Evolutionary conservation across 2,888 invertebrate genomes (phyloP).

Genomic region (Eristalis tenax): DNA sequence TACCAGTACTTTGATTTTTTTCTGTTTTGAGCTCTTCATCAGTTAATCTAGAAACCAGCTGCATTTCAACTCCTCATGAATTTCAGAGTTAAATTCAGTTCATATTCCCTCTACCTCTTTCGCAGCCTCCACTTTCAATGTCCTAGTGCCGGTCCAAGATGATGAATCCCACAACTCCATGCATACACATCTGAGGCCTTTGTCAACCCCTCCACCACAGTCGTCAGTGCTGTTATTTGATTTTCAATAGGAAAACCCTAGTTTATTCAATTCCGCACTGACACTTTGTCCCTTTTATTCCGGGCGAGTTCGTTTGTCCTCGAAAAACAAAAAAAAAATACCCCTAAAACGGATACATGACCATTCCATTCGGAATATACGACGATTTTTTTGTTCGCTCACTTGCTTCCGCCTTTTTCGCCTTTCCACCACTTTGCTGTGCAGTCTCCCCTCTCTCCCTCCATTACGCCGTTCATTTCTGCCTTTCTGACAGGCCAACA

Average conservation of each 20-base stretch:
- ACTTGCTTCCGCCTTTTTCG: neutral
- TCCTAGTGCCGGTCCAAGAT: too few relatives aligned
- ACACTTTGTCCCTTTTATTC: constrained; percentile 41
- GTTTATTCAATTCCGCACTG: constrained; percentile 57
- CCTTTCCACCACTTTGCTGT: constrained; percentile 29
- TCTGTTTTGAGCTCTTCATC: too few relatives aligned
- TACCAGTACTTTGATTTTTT: too few relatives aligned
- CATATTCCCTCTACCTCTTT: too few relatives aligned
- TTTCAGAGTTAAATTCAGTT: too few relatives aligned
- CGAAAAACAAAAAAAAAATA: neutral
- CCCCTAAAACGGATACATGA: constrained; percentile 24
- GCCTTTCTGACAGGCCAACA: constrained; percentile 41
- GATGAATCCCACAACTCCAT: too few relatives aligned
- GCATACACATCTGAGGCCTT: neutral
- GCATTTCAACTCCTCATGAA: too few relatives aligned
- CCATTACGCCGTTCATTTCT: neutral
- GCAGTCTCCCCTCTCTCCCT: neutral
- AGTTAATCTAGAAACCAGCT: too few relatives aligned
- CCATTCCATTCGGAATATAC: constrained; percentile 7
- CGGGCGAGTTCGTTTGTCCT: constrained; percentile 16
- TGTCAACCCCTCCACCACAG: neutral
- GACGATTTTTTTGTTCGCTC: constrained; percentile 2
- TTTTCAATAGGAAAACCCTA: constrained; percentile 39
- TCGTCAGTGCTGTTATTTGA: constrained; percentile 13
- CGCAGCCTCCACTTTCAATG: too few relatives aligned